These are phyloP conservation scores for Tragelaphus eurycerus DNA, from an alignment of 2,797 vertebrate species.

Conservation along the genomic window DNA sequence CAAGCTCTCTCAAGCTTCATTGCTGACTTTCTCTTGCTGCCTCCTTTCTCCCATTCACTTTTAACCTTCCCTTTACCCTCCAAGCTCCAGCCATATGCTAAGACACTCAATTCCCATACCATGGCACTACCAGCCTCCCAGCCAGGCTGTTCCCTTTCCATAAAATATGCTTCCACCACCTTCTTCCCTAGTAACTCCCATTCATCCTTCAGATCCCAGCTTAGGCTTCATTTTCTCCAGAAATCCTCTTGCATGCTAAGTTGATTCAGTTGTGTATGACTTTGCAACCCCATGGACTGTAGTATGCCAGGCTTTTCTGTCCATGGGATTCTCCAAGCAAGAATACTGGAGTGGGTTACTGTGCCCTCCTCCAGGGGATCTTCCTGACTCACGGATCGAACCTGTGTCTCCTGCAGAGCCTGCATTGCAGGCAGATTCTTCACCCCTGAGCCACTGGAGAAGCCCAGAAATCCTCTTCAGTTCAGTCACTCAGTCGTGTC, in stretches of 20 bases:
- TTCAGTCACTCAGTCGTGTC: not conserved
- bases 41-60: not conserved
- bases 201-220: not conserved
- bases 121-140: not conserved
- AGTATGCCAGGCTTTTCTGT: not conserved
- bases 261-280: not conserved
- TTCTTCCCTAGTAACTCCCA: not conserved
- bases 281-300: not conserved
- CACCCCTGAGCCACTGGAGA: not conserved
- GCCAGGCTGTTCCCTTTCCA: not conserved
- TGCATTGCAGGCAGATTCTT: not conserved
- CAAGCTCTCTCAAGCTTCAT: fast-evolving
- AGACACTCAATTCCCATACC: not conserved
- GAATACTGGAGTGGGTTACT: not conserved
- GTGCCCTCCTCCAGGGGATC: not conserved
- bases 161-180: not conserved
- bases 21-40: not conserved
- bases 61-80: too few relatives aligned
- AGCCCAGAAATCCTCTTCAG: not conserved
- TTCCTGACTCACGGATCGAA: not conserved
- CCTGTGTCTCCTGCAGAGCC: not conserved
- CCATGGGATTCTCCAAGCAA: not conserved
- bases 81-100: not conserved
- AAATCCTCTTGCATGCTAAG: not conserved
- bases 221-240: not conserved